phyloP scores from a whole-genome alignment of 2,113 vertebrate genomes.

The Pseudorhombus dupliciocellatus region DNA sequence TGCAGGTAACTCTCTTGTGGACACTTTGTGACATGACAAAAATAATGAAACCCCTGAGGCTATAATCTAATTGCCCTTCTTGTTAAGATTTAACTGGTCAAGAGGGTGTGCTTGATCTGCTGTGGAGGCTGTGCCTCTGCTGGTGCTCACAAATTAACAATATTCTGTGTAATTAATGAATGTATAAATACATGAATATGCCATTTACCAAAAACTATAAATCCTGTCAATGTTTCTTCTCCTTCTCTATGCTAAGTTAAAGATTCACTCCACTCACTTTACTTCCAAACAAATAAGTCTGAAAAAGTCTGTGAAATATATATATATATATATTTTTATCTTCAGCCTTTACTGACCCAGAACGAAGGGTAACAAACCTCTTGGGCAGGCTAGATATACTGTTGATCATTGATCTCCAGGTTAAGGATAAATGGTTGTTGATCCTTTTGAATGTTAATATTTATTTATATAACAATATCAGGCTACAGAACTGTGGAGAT shows the following conservation, averaged over 20 bases:
- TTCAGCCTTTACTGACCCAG: no score
- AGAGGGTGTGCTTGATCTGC: not conserved
- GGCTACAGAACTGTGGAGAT: no score
- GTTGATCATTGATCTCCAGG: not conserved
- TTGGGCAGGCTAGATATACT: not conserved
- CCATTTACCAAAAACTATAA: no score
- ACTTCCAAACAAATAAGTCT: no score
- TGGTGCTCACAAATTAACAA: not conserved
- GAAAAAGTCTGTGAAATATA: no score
- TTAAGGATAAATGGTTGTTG: not conserved
- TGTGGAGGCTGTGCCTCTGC: not conserved
- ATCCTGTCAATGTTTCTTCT: not conserved
- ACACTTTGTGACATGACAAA: not conserved
- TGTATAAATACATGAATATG: not conserved
- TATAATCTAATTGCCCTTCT: conserved; percentile 14
- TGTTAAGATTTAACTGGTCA: not conserved
- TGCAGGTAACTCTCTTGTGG: not conserved
- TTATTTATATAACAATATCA: no score
- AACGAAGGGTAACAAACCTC: no score
- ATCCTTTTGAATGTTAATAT: not conserved
- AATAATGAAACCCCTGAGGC: conserved; percentile 11
- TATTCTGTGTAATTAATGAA: not conserved
- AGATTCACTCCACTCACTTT: no score
- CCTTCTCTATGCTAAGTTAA: not conserved
- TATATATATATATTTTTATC: no score